phyloP scores from a whole-genome alignment of 2,113 vertebrate species.

The Tragelaphus buxtoni region DNA sequence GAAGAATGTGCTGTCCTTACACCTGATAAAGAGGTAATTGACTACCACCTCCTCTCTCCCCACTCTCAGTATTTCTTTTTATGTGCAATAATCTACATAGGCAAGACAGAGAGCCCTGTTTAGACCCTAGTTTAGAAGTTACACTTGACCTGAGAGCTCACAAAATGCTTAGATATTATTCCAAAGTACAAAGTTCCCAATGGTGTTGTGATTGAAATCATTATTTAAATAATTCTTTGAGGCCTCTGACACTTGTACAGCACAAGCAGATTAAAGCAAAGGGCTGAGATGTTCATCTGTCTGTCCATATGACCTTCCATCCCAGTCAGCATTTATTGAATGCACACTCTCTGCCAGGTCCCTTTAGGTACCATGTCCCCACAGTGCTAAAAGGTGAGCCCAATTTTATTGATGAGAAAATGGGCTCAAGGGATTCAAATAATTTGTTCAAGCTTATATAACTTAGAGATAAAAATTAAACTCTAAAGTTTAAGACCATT shows the following conservation, averaged over 20 bases:
- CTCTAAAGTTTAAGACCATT: neutral
- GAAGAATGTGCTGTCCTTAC: constrained; percentile 57
- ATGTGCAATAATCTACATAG: neutral
- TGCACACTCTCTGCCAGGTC: neutral
- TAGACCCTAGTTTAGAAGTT: neutral
- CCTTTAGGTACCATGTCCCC: neutral
- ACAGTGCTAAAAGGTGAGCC: neutral
- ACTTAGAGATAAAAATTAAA: neutral
- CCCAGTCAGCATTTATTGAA: neutral
- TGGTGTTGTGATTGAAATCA: neutral
- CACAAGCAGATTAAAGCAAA: neutral
- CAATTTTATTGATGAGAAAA: neutral
- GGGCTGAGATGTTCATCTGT: neutral
- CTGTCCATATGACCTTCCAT: neutral
- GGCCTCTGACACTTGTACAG: neutral
- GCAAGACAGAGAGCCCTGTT: neutral
- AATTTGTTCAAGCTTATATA: neutral
- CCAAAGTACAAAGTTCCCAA: neutral
- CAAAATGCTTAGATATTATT: neutral
- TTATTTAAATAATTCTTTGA: neutral
- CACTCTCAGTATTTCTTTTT: neutral
- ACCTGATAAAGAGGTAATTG: constrained; percentile 51
- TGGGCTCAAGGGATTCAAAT: neutral
- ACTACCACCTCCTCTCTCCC: neutral
- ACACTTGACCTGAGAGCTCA: neutral